Conservation (phyloP, 2,113 vertebrate species). For the Thryonomys swinderianus region DNA sequence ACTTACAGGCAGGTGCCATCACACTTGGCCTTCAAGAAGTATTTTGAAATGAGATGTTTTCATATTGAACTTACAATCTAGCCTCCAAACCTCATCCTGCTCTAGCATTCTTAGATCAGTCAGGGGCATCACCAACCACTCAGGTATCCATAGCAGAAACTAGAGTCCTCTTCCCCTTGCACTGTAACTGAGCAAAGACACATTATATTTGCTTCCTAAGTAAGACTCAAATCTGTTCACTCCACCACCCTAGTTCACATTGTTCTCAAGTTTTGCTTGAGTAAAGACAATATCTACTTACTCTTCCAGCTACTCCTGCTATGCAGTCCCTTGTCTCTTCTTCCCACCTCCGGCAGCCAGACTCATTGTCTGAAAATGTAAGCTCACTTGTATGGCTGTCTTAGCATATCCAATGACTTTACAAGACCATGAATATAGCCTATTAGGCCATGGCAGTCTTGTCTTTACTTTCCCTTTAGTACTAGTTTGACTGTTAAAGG, state of each 20-base stretch:
- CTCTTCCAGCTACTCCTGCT: not conserved
- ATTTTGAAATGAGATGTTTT: not conserved
- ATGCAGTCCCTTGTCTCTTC: not conserved
- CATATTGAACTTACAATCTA: not conserved
- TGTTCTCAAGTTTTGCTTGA: not conserved
- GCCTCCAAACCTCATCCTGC: not conserved
- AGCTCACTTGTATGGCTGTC: not conserved
- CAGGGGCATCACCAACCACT: not conserved
- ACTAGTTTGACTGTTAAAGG: conserved; percentile 18
- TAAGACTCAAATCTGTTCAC: not conserved
- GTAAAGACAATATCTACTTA: not conserved
- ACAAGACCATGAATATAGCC: not conserved
- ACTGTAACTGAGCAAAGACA: not conserved
- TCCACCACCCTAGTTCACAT: too few relatives aligned
- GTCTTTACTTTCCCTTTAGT: not conserved
- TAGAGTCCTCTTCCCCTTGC: not conserved
- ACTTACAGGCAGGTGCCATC: not conserved
- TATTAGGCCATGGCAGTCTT: not conserved
- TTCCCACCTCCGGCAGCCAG: not conserved
- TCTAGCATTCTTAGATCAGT: not conserved
- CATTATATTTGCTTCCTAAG: not conserved
- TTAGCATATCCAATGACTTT: not conserved
- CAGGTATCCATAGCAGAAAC: not conserved
- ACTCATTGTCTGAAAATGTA: not conserved
- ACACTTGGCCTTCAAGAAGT: not conserved